phyloP scores from a whole-genome alignment of 2,888 invertebrate species.

The Gisinianus flammeolus region DNA sequence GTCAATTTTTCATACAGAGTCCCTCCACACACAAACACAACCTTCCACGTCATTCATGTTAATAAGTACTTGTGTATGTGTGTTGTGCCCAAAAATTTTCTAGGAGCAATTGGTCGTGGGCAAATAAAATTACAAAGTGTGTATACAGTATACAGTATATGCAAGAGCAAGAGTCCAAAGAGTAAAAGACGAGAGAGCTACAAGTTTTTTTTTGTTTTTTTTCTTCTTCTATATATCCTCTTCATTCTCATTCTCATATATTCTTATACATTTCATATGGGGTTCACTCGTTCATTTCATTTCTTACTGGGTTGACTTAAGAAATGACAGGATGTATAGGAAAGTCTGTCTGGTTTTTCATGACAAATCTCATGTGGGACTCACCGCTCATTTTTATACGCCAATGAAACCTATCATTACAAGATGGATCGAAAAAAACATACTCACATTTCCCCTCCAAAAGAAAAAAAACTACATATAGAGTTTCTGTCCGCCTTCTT shows the following conservation, averaged over 20 bases:
- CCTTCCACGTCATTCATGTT: conserved; percentile 3
- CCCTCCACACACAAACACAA: not conserved
- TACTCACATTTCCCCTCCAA: conserved; percentile 36
- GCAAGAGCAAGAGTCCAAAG: not conserved
- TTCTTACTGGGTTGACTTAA: not conserved
- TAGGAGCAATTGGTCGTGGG: conserved; percentile 26
- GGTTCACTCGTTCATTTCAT: not conserved
- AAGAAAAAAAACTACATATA: not conserved
- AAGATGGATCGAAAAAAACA: conserved; percentile 21
- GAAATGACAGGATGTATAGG: conserved; percentile 24
- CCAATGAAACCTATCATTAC: conserved; percentile 51
- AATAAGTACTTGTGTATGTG: not conserved
- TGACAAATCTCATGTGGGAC: conserved; percentile 30
- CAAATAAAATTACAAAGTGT: conserved; percentile 28
- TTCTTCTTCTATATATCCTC: not conserved
- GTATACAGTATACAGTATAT: not conserved
- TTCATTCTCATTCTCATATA: not conserved
- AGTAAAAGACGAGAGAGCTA: conserved; percentile 1
- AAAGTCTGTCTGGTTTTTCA: conserved; percentile 21
- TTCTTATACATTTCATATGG: not conserved
- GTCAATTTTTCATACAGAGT: conserved; percentile 25
- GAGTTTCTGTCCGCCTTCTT: conserved; percentile 3
- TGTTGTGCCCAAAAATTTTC: conserved; percentile 24
- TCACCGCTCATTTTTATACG: conserved; percentile 47
- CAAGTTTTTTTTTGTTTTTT: conserved; percentile 1